phyloP scores from a whole-genome alignment of 2,113 vertebrate species.

The Oophaga pumilio region DNA sequence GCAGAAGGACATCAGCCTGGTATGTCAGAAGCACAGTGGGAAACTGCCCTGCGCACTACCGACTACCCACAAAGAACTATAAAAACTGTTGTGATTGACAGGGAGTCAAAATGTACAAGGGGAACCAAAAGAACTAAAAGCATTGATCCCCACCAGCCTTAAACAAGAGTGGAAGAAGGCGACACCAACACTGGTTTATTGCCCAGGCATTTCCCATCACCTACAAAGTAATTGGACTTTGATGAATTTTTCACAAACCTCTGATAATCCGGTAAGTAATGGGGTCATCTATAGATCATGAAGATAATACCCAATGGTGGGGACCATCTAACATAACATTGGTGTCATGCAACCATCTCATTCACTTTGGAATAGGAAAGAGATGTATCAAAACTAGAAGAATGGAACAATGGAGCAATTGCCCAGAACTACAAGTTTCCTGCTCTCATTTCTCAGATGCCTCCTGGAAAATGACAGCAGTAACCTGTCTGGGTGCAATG shows the following conservation, averaged over 20 bases:
- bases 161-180: neutral
- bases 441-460: neutral
- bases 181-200: neutral
- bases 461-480: neutral
- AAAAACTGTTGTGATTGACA: slow-evolving; percentile 12
- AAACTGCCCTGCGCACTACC: slow-evolving; percentile 5
- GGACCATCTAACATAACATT: neutral
- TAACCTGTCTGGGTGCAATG: neutral
- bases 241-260: neutral
- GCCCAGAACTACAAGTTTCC: neutral
- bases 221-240: slow-evolving; percentile 25
- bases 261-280: neutral
- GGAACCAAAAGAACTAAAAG: slow-evolving; percentile 27
- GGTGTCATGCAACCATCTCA: neutral
- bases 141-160: neutral
- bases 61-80: slow-evolving; percentile 24
- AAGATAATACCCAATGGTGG: neutral
- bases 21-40: slow-evolving; percentile 39
- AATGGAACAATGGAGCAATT: neutral
- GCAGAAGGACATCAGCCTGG: slow-evolving; percentile 27
- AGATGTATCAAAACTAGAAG: neutral
- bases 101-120: neutral
- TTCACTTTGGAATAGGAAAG: neutral
- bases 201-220: neutral
- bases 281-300: neutral